A percentile compares a stretch with the other conserved stretches of the same genome.
These are phyloP conservation scores for Pygocentrus nattereri DNA, from an alignment of 2,797 vertebrate genomes.

Conservation along the genomic window DNA sequence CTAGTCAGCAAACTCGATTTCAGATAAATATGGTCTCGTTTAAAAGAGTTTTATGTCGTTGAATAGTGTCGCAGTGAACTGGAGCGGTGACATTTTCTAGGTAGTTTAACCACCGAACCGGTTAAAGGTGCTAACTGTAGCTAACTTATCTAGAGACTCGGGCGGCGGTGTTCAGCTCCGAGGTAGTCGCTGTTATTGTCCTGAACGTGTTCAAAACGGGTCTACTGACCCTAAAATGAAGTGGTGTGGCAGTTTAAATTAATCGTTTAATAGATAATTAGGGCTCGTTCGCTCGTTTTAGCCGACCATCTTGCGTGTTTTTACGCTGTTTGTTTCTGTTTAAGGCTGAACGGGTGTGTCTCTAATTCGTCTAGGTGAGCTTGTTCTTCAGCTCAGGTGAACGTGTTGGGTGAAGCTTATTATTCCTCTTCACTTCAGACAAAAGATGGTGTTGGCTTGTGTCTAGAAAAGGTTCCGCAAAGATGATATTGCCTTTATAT, in stretches of 20 bases:
- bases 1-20: background rate
- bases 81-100: background rate
- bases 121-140: background rate
- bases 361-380: background rate
- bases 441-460: background rate
- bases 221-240: background rate
- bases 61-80: background rate
- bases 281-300: background rate
- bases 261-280: background rate
- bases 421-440: background rate
- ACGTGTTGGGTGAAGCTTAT: background rate
- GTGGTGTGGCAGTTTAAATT: background rate
- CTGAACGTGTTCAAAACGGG: background rate
- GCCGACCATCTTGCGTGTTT: background rate
- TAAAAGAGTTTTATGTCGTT: background rate
- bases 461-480: background rate
- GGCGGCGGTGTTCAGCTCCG: background rate
- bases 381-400: conserved; percentile 18
- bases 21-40: background rate
- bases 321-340: background rate
- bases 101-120: background rate
- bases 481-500: background rate
- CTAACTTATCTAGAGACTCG: background rate
- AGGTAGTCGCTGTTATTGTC: background rate
- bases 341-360: background rate